These are phyloP conservation scores for Thera britannica DNA, from an alignment of 2,888 invertebrate species.

Conservation along the genomic window DNA sequence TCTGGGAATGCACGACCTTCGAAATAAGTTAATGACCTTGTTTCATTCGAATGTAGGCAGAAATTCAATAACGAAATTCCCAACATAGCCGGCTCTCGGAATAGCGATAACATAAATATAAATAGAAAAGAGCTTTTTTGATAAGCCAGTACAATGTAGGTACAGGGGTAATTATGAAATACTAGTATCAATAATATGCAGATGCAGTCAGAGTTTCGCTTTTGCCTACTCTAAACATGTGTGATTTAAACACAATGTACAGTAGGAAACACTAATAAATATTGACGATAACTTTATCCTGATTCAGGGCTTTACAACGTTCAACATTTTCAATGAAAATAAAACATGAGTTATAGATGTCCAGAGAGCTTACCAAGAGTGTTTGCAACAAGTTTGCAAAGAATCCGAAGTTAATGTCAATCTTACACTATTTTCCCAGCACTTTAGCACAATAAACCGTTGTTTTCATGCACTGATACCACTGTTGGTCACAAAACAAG, in stretches of 20 bases:
- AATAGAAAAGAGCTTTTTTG: constrained; percentile 3
- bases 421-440: constrained; percentile 52
- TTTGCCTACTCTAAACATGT: not conserved
- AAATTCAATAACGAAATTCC: constrained; percentile 15
- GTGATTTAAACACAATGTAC: constrained; percentile 8
- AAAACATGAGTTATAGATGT: not conserved
- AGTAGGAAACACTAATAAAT: constrained; percentile 1
- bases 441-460: constrained; percentile 64
- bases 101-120: constrained; percentile 10
- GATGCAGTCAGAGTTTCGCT: not conserved
- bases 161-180: not conserved
- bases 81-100: not conserved
- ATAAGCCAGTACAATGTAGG: not conserved
- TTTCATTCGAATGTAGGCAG: constrained; percentile 1
- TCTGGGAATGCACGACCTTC: constrained; percentile 1
- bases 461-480: constrained; percentile 72
- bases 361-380: constrained; percentile 44
- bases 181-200: not conserved
- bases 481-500: constrained; percentile 49
- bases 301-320: constrained; percentile 5
- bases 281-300: constrained; percentile 17
- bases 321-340: not conserved
- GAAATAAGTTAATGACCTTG: constrained; percentile 4
- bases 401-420: constrained; percentile 42
- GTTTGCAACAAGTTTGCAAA: constrained; percentile 41